Base-by-base conservation (phyloP, 2,113 vertebrate genomes). In the Ophthalmotilapia sp. region DNA sequence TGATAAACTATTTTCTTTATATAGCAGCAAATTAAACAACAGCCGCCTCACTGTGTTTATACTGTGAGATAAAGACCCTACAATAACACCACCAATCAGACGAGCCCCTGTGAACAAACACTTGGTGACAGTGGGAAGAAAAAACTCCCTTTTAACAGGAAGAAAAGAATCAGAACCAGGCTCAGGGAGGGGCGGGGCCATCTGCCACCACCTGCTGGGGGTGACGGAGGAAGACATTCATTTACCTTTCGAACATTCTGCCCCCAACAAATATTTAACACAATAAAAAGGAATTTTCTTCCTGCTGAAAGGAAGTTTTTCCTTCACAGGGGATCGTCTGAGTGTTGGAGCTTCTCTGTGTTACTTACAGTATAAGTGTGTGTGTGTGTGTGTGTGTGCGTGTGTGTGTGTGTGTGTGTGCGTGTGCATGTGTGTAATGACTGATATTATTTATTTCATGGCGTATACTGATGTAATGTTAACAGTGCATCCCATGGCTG, bases 301-400 rank as follows among this genome's bases (percentile, higher is more conserved):
- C 2, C 6, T 56, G 23, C 23, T 56, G 23, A 56, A 56, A 26
- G 53, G 21, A 0, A 55, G 23, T 26, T 56, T 56, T 56, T 56
- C 21, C 54, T 56, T 26, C 54, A 26, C 0, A 55, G 21, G 11
- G 54, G 54, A 26, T 55, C 6, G 11, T 55, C 21, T 55, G 6
- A 26, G 0, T 55, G 6, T 23, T 26, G 54, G 4, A 6, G 21
- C 1, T 55, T 55, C 53, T 55, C 2, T 55, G 54, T 55, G 1
- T 55, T 26, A 26, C 12, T 56, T 2, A 53, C 49, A n/a, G 4
- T 19, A 51, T 51, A 19, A 31, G 26, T 56, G 56, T 31, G 55
- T 29, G 54, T 58, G 13, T 3, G 26, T 26, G 26, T 26, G 26
- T 29, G 54, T 58, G 55, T 58, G 26, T 58, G 29, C 4, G 15